Percentiles rank a stretch among this genome's conserved stretches.
phyloP scores from a whole-genome alignment of 2,888 invertebrate species.

The Galeopsomyia nigrocyanea region DNA sequence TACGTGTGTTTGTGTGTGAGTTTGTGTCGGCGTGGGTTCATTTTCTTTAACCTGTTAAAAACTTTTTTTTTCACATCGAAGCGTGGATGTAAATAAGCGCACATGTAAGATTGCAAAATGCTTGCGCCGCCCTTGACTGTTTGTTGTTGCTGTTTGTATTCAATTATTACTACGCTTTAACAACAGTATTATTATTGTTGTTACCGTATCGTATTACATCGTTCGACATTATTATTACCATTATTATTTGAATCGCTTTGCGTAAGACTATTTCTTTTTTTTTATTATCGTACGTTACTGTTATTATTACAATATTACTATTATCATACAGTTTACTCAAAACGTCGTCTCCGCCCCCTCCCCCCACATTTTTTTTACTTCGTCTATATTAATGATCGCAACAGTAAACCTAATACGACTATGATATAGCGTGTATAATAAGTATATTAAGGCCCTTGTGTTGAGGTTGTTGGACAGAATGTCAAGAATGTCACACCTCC shows the following conservation, averaged over 20 bases:
- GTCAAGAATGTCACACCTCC: slow-evolving; percentile 47
- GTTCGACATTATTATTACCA: slow-evolving; percentile 46
- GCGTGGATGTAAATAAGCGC: slow-evolving; percentile 21
- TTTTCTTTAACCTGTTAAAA: neutral
- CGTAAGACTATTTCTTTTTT: slow-evolving; percentile 28
- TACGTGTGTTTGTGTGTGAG: neutral
- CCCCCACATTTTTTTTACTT: slow-evolving; percentile 29
- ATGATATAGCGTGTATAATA: slow-evolving; percentile 55
- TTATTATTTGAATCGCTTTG: slow-evolving; percentile 40
- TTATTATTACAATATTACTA: slow-evolving; percentile 47
- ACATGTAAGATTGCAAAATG: slow-evolving; percentile 31
- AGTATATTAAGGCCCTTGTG: slow-evolving; percentile 64
- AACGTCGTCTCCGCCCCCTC: slow-evolving; percentile 20
- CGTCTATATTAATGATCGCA: slow-evolving; percentile 48
- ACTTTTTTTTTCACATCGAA: slow-evolving; percentile 2
- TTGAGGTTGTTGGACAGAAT: slow-evolving; percentile 59
- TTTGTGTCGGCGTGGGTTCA: no score
- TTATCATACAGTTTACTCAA: slow-evolving; percentile 37
- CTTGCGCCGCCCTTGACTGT: slow-evolving; percentile 21
- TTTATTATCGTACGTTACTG: slow-evolving; percentile 39
- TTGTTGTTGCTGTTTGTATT: neutral
- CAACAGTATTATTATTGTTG: slow-evolving; percentile 45
- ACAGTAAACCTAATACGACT: slow-evolving; percentile 49
- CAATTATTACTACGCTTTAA: slow-evolving; percentile 7
- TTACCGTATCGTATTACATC: slow-evolving; percentile 41